Conservation (phyloP, 2,113 vertebrate genomes). For the Mesembrinibis cayennensis region DNA sequence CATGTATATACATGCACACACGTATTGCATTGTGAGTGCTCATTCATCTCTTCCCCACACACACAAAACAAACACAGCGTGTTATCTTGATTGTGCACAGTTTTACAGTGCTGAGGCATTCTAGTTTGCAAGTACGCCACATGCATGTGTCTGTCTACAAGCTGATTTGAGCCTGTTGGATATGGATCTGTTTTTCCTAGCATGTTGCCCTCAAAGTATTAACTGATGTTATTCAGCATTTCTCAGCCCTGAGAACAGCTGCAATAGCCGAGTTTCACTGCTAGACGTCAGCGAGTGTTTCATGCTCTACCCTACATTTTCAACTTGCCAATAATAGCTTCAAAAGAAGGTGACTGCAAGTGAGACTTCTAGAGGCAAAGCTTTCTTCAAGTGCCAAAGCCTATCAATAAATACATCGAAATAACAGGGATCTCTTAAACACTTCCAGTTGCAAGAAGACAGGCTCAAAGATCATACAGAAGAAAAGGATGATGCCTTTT, state of each 20-base stretch:
- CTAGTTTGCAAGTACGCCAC: background rate
- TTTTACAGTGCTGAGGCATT: too few relatives aligned
- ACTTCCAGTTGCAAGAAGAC: background rate
- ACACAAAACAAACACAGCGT: background rate
- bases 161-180: background rate
- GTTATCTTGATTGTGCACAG: background rate
- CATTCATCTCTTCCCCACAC: fast-evolving
- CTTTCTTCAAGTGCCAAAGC: background rate
- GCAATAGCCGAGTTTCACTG: background rate
- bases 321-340: background rate
- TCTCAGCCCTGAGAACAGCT: background rate
- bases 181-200: background rate
- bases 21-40: background rate
- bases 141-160: background rate
- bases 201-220: background rate
- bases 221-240: background rate
- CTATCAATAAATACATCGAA: background rate
- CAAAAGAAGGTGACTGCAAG: background rate
- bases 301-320: background rate
- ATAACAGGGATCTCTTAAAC: background rate
- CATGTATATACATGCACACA: background rate
- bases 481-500: background rate
- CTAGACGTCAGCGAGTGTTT: background rate
- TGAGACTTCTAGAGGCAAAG: background rate
- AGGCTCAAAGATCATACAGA: background rate